Conservation (phyloP, 2,888 invertebrate genomes). For the Lypha dubia region DNA sequence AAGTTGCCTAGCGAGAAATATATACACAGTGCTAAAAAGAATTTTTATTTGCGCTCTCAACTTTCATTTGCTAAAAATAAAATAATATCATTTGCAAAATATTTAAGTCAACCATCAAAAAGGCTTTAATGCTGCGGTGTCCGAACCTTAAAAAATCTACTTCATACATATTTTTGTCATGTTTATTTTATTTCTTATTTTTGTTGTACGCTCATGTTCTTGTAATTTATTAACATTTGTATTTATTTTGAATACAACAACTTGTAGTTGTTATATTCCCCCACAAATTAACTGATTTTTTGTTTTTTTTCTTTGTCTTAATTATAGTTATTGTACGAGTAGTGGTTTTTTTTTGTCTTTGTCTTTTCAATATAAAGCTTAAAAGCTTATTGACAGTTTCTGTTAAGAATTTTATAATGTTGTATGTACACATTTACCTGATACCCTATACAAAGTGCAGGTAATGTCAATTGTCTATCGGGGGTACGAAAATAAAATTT, state of each 20-base stretch:
- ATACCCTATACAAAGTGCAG: not conserved
- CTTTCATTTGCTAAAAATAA: no score
- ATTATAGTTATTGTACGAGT: not conserved
- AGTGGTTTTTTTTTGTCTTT: no score
- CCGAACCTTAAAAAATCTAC: slow-evolving; percentile 1
- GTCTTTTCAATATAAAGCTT: slow-evolving; percentile 24
- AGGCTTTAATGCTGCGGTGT: not conserved
- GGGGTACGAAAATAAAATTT: not conserved
- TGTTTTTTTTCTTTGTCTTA: not conserved
- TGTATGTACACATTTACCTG: not conserved
- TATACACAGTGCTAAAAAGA: not conserved
- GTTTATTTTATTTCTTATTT: not conserved
- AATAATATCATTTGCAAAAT: not conserved
- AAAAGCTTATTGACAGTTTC: slow-evolving; percentile 57
- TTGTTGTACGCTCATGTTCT: slow-evolving; percentile 6
- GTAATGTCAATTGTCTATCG: not conserved
- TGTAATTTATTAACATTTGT: slow-evolving; percentile 42
- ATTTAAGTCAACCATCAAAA: not conserved
- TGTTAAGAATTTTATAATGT: not conserved
- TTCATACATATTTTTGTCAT: not conserved
- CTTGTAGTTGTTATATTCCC: not conserved
- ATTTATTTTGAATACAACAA: slow-evolving; percentile 7
- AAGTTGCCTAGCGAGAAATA: not conserved
- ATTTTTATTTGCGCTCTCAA: no score
- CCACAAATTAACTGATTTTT: not conserved